A percentile compares a stretch with the other conserved stretches of the same genome.
Evolutionary conservation across 2,113 vertebrate species (phyloP).

Genomic region (Poeciliopsis occidentalis): DNA sequence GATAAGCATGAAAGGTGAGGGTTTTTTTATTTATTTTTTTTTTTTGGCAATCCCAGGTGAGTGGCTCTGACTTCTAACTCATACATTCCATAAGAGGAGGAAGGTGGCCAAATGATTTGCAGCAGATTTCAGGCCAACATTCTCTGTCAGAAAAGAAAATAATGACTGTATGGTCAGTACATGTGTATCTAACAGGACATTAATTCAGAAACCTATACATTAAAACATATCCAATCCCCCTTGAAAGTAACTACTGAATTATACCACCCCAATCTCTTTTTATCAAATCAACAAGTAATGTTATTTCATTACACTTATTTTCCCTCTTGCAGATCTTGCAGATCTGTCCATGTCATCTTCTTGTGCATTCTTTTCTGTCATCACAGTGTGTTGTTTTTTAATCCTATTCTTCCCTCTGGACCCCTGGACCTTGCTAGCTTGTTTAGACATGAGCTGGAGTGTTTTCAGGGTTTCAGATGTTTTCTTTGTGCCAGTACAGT

Average conservation of each 20-base stretch:
- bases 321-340: too few species aligned
- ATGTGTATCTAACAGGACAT: neutral
- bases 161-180: neutral
- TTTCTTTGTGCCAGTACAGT: neutral
- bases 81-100: slow-evolving; percentile 14
- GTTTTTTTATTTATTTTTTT: neutral
- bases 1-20: neutral
- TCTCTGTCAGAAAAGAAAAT: neutral
- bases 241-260: too few species aligned
- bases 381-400: neutral
- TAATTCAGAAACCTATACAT: neutral
- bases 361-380: neutral
- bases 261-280: neutral
- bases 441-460: neutral
- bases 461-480: neutral
- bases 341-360: too few species aligned
- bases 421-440: neutral
- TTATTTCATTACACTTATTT: too few species aligned
- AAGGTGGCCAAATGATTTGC: accelerated
- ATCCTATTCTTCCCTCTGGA: neutral
- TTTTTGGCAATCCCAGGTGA: slow-evolving; percentile 14
- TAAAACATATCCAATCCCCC: too few species aligned
- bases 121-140: neutral
- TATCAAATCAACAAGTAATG: neutral
- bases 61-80: slow-evolving; percentile 7